Base-by-base conservation (phyloP, 2,888 invertebrate genomes). In the Orchesellides sinensis region DNA sequence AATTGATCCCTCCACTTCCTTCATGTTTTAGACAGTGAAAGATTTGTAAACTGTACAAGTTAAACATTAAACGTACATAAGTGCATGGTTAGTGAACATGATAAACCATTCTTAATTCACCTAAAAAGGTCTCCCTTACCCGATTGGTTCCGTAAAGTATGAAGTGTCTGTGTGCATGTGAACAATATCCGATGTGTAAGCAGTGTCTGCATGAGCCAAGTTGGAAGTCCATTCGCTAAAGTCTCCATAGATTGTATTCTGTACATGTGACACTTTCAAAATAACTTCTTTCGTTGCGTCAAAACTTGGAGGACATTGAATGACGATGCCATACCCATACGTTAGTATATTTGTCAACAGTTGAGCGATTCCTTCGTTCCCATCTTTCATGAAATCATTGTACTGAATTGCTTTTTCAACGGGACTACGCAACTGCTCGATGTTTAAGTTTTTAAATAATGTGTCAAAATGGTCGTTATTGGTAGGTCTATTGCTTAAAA, bases 111-210 rank as follows among this genome's bases (percentile, higher is more conserved):
- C 32, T 32, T 5, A 32, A 32, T 32, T 5, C 10, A 32, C 32
- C n/a, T n/a, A 40, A 40, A 40, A 40, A 40, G 10, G n/a, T n/a
- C 10, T 12, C 10, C 27, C n/a, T 45, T 90, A 93, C 93, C 95
- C 95, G 63, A 94, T 93, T 0, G 95, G 93, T 89, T 95, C 93
- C 69, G 92, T 92, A 87, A 95, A 94, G 89, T 96, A 96, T 0
- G 95, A 95, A 73, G 93, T 94, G 89, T 96, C 96, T 2, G 93
- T 95, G 89, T 96, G 96, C 0, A 93, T 92, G 1, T 93, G 93
- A 0, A 96, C 90, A 17, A 92, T 92, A 2, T 93, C 90, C 69
- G 92, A 93, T 0, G 94, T 93, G 88, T 95, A 96, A 0, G 96
- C 94, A 0, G 94, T 94, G 88, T 96, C 96, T 0, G 92, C 92